Evolutionary conservation across 92 coral and sea anemone species (phyloP).

Genomic region (Zoanthus gigantus): DNA sequence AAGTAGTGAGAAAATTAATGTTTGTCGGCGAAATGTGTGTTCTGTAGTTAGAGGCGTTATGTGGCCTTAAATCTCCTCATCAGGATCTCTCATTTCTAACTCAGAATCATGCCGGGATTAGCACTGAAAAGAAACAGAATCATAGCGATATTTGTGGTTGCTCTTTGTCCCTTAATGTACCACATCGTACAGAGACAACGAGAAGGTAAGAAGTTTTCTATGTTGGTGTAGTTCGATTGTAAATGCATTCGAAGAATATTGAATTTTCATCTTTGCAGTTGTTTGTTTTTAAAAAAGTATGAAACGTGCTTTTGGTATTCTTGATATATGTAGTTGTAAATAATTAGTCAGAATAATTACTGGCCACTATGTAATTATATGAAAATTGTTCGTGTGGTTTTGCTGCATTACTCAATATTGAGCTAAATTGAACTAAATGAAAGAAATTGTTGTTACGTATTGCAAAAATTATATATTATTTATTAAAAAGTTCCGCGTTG

Average conservation of each 20-base stretch:
- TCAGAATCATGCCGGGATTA: constrained; percentile 72
- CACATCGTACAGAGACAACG: constrained; percentile 74
- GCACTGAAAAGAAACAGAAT: constrained; percentile 84
- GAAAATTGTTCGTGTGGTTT: no score
- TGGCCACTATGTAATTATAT: no score
- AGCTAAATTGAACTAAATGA: no score
- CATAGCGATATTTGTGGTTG: constrained; percentile 66
- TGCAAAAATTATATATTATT: no score
- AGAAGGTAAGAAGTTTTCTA: constrained; percentile 54
- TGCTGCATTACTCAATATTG: no score
- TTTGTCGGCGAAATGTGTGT: neutral
- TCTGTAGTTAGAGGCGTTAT: neutral
- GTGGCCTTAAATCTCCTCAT: neutral
- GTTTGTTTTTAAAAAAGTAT: neutral
- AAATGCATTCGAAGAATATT: neutral
- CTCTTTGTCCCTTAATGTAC: constrained; percentile 77
- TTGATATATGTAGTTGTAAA: no score
- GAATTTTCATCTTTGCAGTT: neutral
- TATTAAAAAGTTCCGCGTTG: no score
- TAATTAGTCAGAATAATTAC: no score
- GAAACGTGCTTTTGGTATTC: no score
- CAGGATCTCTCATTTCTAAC: neutral
- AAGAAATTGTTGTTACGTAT: no score
- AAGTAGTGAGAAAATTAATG: neutral
- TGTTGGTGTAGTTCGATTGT: neutral